These are phyloP conservation scores for Lumbricus terrestris DNA, from an alignment of 2,888 invertebrate species.

Conservation along the genomic window DNA sequence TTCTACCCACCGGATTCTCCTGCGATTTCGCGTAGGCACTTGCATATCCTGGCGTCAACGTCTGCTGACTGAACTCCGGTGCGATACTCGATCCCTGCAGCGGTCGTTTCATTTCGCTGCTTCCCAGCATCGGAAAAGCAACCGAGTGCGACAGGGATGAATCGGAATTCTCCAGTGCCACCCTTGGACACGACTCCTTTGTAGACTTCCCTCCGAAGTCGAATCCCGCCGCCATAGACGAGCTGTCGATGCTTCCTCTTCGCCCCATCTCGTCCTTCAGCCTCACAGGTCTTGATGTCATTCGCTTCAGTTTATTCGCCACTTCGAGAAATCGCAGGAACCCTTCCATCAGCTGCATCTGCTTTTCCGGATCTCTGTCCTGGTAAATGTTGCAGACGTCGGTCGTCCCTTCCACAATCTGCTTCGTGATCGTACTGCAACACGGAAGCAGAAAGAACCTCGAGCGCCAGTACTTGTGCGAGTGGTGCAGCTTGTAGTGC, in stretches of 20 bases:
- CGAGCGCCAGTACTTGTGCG: conserved; percentile 86
- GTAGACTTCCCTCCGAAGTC: not conserved
- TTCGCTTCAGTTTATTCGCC: conserved; percentile 84
- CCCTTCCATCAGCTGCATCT: conserved; percentile 52
- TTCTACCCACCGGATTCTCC: not conserved
- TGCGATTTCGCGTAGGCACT: not conserved
- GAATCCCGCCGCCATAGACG: not conserved
- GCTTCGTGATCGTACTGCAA: conserved; percentile 73
- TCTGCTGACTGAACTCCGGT: not conserved
- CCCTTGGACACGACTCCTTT: not conserved
- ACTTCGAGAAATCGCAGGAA: conserved; percentile 71
- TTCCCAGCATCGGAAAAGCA: not conserved
- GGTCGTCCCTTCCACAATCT: conserved; percentile 59
- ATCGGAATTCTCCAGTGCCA: not conserved
- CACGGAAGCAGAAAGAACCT: conserved; percentile 83
- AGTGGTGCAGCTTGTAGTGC: conserved; percentile 72
- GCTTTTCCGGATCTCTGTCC: conserved; percentile 65
- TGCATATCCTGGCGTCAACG: not conserved
- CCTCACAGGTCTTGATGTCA: conserved; percentile 45
- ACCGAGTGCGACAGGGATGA: not conserved
- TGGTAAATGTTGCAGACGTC: conserved; percentile 76
- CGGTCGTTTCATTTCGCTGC: not conserved
- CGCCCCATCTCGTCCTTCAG: not conserved
- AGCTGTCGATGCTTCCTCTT: not conserved
- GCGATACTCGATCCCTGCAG: not conserved